Conservation (phyloP, 2,888 invertebrate genomes). For the Cephus rjabovi region DNA sequence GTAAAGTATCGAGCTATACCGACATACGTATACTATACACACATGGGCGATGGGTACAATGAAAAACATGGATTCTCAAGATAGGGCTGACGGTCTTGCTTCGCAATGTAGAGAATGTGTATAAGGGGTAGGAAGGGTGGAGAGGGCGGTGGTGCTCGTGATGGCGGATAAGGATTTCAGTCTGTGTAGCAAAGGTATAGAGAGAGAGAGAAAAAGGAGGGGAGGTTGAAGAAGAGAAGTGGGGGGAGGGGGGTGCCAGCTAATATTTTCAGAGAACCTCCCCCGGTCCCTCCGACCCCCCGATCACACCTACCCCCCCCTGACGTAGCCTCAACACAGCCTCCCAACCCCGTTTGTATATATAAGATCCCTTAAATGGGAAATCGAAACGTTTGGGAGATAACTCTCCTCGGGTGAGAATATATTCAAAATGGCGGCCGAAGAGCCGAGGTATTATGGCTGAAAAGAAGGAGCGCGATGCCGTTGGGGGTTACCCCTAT, state of each 20-base stretch:
- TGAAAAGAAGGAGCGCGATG: conserved; percentile 51
- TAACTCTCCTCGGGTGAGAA: conserved; percentile 65
- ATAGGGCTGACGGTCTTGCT: neutral
- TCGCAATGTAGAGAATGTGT: neutral
- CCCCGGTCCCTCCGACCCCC: conserved; percentile 28
- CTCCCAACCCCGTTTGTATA: conserved; percentile 35
- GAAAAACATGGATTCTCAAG: neutral
- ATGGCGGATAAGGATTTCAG: neutral
- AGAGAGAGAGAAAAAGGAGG: conserved; percentile 22
- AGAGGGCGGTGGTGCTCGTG: neutral
- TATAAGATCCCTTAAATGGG: conserved; percentile 65
- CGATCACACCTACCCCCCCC: conserved; percentile 18
- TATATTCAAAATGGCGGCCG: conserved; percentile 65
- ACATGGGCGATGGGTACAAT: neutral
- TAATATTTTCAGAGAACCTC: conserved; percentile 51
- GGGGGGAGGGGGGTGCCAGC: conserved; percentile 33
- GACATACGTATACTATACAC: neutral
- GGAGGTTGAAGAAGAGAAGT: conserved; percentile 22
- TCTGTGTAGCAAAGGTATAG: neutral
- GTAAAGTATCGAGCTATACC: neutral
- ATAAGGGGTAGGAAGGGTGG: neutral
- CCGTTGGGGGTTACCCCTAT: conserved; percentile 53
- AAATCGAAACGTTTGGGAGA: conserved; percentile 66
- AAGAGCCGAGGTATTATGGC: conserved; percentile 49
- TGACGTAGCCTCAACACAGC: conserved; percentile 37